Conservation (phyloP, 2,888 invertebrate species). For the Opisthograptis luteolata region DNA sequence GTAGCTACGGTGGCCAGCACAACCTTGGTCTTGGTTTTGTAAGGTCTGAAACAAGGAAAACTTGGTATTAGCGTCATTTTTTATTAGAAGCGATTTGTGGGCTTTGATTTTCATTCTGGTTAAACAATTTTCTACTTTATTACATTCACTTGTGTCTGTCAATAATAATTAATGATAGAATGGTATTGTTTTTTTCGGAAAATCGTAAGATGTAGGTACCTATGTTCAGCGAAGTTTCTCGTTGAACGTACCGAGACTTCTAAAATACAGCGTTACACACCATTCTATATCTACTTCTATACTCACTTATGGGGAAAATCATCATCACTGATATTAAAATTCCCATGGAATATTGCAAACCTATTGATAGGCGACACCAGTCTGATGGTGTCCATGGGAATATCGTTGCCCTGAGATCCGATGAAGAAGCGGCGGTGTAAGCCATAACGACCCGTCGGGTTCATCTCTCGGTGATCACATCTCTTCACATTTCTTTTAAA, state of each 20-base stretch:
- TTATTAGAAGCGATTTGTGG: too few species aligned
- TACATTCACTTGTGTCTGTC: too few species aligned
- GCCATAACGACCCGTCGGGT: constrained; percentile 39
- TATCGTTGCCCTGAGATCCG: constrained; percentile 61
- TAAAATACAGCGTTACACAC: too few species aligned
- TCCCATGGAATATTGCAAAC: constrained; percentile 68
- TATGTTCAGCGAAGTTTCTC: too few species aligned
- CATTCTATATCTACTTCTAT: background rate
- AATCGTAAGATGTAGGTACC: too few species aligned
- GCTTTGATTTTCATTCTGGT: too few species aligned
- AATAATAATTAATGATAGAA: too few species aligned
- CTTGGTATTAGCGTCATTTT: constrained; percentile 1
- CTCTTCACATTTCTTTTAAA: constrained; percentile 8
- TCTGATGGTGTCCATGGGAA: constrained; percentile 67
- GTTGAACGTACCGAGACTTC: too few species aligned
- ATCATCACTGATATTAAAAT: constrained; percentile 58
- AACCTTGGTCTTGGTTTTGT: constrained; percentile 61
- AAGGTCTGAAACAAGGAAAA: constrained; percentile 60
- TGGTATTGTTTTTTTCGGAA: too few species aligned
- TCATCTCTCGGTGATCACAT: constrained; percentile 17
- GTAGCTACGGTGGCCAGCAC: constrained; percentile 54
- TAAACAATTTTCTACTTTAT: too few species aligned
- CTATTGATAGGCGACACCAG: constrained; percentile 68
- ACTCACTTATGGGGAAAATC: constrained; percentile 70
- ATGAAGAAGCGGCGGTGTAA: constrained; percentile 70